These are phyloP conservation scores for Xestia rhomboidea DNA, from an alignment of 2,888 invertebrate species.

Conservation along the genomic window DNA sequence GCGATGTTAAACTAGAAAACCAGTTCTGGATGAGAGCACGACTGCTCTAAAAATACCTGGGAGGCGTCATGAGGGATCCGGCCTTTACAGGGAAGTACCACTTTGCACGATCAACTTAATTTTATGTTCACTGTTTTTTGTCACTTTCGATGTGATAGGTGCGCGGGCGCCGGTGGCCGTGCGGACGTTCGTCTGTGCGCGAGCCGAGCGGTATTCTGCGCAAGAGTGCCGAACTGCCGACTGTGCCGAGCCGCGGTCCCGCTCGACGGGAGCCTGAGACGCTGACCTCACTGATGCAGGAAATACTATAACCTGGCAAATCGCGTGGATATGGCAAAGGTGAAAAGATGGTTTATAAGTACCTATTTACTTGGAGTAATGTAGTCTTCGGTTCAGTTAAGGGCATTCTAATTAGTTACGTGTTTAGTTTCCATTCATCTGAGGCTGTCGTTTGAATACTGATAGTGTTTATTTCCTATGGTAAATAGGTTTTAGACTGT, in stretches of 20 bases:
- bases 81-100: conserved; percentile 70
- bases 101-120: conserved; percentile 73
- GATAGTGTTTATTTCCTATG: conserved; percentile 26
- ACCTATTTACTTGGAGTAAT: neutral
- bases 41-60: conserved; percentile 84
- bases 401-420: conserved; percentile 18
- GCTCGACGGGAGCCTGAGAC: conserved; percentile 54
- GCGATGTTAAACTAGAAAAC: conserved; percentile 79
- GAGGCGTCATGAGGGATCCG: conserved; percentile 70
- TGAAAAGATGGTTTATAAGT: conserved; percentile 44
- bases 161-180: conserved; percentile 65
- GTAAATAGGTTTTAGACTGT: conserved; percentile 17
- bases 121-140: conserved; percentile 73
- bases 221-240: conserved; percentile 56
- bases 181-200: conserved; percentile 73
- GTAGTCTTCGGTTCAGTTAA: conserved; percentile 16
- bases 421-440: conserved; percentile 24
- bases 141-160: conserved; percentile 69
- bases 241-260: conserved; percentile 50
- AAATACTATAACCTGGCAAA: conserved; percentile 69
- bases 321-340: conserved; percentile 74
- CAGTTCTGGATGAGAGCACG: conserved; percentile 75
- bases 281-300: conserved; percentile 81
- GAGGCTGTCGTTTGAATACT: conserved; percentile 17
- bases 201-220: conserved; percentile 75